Evolutionary conservation across 1,140 invertebrate species (phyloP).

Genomic region (Pseudomyrmex flavicornis): DNA sequence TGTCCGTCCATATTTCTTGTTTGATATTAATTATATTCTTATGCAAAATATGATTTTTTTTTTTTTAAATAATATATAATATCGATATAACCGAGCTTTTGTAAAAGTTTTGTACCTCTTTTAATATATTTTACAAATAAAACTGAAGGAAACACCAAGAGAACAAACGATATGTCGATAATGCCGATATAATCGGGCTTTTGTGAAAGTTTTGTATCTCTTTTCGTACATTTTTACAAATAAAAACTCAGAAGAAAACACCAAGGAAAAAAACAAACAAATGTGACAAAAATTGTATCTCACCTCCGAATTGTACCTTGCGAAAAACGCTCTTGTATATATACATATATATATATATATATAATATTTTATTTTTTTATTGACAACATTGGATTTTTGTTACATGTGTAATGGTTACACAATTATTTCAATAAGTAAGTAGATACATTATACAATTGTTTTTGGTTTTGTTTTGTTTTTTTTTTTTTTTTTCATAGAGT

Average conservation of each 20-base stretch:
- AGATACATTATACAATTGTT: slow-evolving; percentile 77
- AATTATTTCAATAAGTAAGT: slow-evolving; percentile 76
- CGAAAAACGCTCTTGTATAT: neutral
- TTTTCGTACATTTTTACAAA: slow-evolving; percentile 28
- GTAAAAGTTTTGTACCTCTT: slow-evolving; percentile 50
- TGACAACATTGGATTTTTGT: slow-evolving; percentile 83
- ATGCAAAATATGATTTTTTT: neutral
- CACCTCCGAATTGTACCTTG: neutral
- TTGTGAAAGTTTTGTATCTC: slow-evolving; percentile 55
- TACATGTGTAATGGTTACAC: slow-evolving; percentile 81
- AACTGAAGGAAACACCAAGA: no score
- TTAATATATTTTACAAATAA: slow-evolving; percentile 47
- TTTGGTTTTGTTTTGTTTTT: neutral
- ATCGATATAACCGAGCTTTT: slow-evolving; percentile 37
- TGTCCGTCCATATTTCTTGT: slow-evolving; percentile 46
- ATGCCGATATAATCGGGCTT: slow-evolving; percentile 28
- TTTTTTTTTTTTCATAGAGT: slow-evolving; percentile 60
- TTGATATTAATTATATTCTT: slow-evolving; percentile 24
- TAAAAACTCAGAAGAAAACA: slow-evolving; percentile 1
- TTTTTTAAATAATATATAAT: neutral
- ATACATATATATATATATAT: slow-evolving; percentile 14
- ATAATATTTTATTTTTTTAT: slow-evolving; percentile 79
- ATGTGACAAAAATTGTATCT: slow-evolving; percentile 6
- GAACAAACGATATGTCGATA: neutral
- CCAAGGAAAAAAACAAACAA: neutral